Evolutionary conservation across 2,797 vertebrate genomes (phyloP), one percentile per base, ranked within the genome.

Genomic region (Siniperca undulata): DNA sequence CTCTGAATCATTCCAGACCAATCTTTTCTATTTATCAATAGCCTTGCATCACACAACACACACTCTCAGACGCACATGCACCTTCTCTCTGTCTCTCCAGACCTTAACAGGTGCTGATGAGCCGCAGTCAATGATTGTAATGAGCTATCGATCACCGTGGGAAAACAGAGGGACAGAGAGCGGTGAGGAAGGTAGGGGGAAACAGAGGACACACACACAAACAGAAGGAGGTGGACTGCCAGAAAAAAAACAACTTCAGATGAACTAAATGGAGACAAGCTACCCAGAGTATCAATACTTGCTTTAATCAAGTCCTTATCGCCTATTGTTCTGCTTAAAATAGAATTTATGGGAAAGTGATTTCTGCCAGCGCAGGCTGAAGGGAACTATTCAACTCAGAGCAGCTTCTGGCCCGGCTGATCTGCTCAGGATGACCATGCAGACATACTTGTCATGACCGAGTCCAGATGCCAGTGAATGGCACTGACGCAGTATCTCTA

Each of bases 121-220:
- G 93, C 93, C 68, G 66, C 94, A 95, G 94, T 95, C 94, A 95
- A 95, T 95, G 94, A 95, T 92, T 95, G 92, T 95, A 95, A 95
- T 95, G 94, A 95, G 95, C 94, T 95, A 95, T 95, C 91, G 95
- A 95, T 95, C 95, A 95, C 92, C 93, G 95, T 95, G 95, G 95
- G 95, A 95, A 95, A 95, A 95, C 85, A 90, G 88, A 94, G 92
- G 93, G 93, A 94, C 93, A 90, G 89, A 92, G 93, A 91, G 88
- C 88, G 89, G 90, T 83, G 91, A 91, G 91, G 84, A 85, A 93
- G 92, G 91, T 81, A 89, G 88, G 81, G 91, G 90, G 83, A 92
- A 94, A 82, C 78, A 87, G 92, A 95, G 93, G 93, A 92, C 92
- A 90, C 85, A 80, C 82, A 72, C 86, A 88, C 74, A 85, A 78